phyloP scores from a whole-genome alignment of 2,888 invertebrate genomes.

The Caenorhabditis macrosperma region DNA sequence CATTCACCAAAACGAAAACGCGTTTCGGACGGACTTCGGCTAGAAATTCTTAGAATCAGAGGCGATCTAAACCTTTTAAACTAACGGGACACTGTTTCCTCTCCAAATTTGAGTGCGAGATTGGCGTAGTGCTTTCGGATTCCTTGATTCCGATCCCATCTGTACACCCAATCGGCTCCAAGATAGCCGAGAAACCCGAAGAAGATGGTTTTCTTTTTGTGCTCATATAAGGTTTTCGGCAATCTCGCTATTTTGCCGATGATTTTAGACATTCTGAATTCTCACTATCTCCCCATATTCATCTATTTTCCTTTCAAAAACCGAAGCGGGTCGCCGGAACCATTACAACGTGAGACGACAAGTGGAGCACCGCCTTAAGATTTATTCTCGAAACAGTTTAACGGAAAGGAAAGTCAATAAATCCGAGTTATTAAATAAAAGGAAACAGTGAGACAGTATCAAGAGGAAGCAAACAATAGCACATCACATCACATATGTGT shows the following conservation, averaged over 20 bases:
- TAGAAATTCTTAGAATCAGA: slow-evolving; percentile 14
- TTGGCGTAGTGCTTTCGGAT: slow-evolving; percentile 73
- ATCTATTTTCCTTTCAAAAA: slow-evolving; percentile 9
- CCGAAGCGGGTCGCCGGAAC: slow-evolving; percentile 13
- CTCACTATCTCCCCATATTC: neutral
- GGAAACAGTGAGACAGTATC: neutral
- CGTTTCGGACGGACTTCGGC: slow-evolving; percentile 72
- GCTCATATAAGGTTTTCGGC: slow-evolving; percentile 66
- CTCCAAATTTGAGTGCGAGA: slow-evolving; percentile 70
- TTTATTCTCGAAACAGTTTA: neutral
- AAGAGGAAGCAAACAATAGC: too few relatives aligned
- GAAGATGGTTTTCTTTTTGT: slow-evolving; percentile 73
- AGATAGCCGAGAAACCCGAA: slow-evolving; percentile 66
- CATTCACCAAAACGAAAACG: slow-evolving; percentile 74
- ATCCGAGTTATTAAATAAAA: neutral
- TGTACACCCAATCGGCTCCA: slow-evolving; percentile 61
- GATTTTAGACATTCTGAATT: slow-evolving; percentile 58
- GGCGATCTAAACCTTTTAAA: slow-evolving; percentile 2
- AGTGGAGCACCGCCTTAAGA: neutral
- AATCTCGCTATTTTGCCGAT: slow-evolving; percentile 52
- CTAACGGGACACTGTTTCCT: slow-evolving; percentile 66
- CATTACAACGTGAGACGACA: neutral
- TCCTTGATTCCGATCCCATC: slow-evolving; percentile 62
- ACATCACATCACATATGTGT: too few relatives aligned
- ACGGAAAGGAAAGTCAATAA: neutral